phyloP scores from a whole-genome alignment of 2,888 invertebrate genomes.

The Acanthacorydalis orientalis region DNA sequence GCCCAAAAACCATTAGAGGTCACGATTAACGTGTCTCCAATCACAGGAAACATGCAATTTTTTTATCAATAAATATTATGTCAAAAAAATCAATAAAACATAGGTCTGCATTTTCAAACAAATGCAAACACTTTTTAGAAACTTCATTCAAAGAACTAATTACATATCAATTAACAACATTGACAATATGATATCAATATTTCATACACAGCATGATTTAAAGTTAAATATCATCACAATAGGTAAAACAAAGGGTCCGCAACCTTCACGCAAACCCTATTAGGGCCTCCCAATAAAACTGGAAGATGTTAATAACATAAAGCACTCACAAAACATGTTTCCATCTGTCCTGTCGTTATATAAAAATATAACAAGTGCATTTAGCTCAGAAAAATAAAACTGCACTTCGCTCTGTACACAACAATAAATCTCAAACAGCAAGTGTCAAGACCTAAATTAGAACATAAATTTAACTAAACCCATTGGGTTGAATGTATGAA shows the following conservation, averaged over 20 bases:
- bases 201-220: constrained; percentile 31
- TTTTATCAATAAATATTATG: too few relatives aligned
- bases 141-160: constrained; percentile 1
- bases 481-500: constrained; percentile 21
- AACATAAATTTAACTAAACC: constrained; percentile 17
- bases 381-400: not conserved
- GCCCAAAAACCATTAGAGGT: too few relatives aligned
- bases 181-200: constrained; percentile 24
- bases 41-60: too few relatives aligned
- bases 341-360: constrained; percentile 3
- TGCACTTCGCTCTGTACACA: too few relatives aligned
- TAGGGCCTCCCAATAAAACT: constrained; percentile 28
- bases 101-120: constrained; percentile 28
- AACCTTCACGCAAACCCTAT: constrained; percentile 5
- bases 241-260: not conserved
- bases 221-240: constrained; percentile 1
- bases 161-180: constrained; percentile 28
- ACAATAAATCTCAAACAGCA: too few relatives aligned
- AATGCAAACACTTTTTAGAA: constrained; percentile 21
- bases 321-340: constrained; percentile 7
- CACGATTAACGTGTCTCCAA: too few relatives aligned
- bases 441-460: too few relatives aligned
- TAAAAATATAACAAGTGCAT: constrained; percentile 2
- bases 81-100: not conserved
- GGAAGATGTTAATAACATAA: constrained; percentile 16